phyloP scores from a whole-genome alignment of 2,888 invertebrate genomes.

The Dryadula phaetusa region DNA sequence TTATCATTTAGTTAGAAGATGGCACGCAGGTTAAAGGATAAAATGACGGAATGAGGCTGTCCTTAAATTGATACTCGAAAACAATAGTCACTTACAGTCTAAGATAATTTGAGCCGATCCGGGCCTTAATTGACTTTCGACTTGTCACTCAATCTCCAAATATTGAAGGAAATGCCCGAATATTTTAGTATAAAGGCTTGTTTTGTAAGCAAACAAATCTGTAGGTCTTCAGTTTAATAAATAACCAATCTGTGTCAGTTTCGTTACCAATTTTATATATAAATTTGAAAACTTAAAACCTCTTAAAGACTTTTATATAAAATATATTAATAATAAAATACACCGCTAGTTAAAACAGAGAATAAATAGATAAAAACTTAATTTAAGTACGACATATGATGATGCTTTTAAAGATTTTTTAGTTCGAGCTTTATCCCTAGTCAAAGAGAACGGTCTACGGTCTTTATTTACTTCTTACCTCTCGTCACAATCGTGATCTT shows the following conservation, averaged over 20 bases:
- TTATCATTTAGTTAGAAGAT: background rate
- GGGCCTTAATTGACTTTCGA: slow-evolving; percentile 26
- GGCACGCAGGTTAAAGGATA: background rate
- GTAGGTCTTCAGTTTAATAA: background rate
- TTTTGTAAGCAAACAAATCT: background rate
- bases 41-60: background rate
- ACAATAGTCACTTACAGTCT: slow-evolving; percentile 28
- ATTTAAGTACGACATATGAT: too few species aligned
- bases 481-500: too few species aligned
- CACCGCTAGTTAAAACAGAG: too few species aligned
- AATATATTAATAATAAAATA: too few species aligned
- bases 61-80: slow-evolving; percentile 27
- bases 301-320: background rate
- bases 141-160: slow-evolving; percentile 10
- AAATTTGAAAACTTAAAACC: background rate
- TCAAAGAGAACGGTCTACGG: too few species aligned
- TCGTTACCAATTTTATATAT: background rate
- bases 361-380: too few species aligned
- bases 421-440: too few species aligned
- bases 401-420: too few species aligned
- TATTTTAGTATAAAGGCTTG: background rate
- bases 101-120: slow-evolving; percentile 28
- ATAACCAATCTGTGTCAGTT: background rate
- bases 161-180: background rate
- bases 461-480: too few species aligned